Evolutionary conservation across 1,140 invertebrate genomes (phyloP), one percentile per base, ranked within the genome.

Genomic region (Drosophila sp.): DNA sequence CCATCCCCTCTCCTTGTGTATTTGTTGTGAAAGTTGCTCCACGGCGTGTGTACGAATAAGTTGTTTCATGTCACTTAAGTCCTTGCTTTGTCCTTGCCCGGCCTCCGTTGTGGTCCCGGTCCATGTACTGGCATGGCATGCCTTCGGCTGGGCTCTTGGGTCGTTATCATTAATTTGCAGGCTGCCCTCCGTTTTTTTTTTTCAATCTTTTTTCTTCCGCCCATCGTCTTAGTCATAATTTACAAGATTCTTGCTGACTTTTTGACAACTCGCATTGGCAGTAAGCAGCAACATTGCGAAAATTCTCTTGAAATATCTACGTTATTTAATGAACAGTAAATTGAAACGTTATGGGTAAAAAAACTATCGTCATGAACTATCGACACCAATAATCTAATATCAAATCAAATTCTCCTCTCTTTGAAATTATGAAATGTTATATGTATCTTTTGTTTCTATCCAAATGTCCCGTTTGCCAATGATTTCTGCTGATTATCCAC

Each of bases 151-250:
- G 32, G 17, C 17, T 17, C 32, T 30, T 30, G 58, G 66, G 83
- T 70, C 75, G 82, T 87, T 87, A 87, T 87, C 83, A 83, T 87
- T 87, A 87, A 87, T 87, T 87, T 87, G 84, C 83, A 87, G 83
- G 72, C 80, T 67, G 76, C 72, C 44, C 11, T 50, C 44, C 44
- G 3, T 50, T 50, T 50, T 50, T 23, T 8, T 17, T n/a, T 2
- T 25, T 8, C 2, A 11, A 2, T 25, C 2, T 50, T 27, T 50
- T 50, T 50, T 50, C 10, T 50, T 50, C 7, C n/a, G 17, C 10
- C 23, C 41, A 44, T 44, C n/a, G 41, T 82, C 73, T 86, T 77
- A 67, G 84, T 72, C 82, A 87, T 87, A 89, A 83, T 80, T 87
- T 87, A 87, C 72, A 72, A 74, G 79, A 72, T 83, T 71, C 70